These are phyloP conservation scores for Danio choprae DNA, from an alignment of 2,797 vertebrate species.

Conservation along the genomic window DNA sequence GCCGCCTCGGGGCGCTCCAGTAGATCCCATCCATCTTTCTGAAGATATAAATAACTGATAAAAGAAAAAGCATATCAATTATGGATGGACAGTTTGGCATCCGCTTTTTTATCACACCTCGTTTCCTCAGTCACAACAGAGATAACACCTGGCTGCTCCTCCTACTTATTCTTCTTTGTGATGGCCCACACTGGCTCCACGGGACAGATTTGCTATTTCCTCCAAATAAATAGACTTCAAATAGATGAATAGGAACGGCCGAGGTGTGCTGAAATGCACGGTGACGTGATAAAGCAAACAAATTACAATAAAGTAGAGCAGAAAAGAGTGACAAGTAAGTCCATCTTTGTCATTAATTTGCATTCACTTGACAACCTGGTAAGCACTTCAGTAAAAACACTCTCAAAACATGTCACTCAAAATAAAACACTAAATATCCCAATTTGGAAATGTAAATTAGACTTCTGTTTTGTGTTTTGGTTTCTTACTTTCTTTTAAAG, in stretches of 20 bases:
- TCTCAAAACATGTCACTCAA: not conserved
- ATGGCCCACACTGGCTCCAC: not conserved
- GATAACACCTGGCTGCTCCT: conserved; percentile 25
- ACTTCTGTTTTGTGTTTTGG: not conserved
- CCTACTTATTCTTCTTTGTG: not conserved
- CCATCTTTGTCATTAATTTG: conserved; percentile 9
- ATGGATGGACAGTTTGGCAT: conserved; percentile 34
- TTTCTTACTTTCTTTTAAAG: not conserved
- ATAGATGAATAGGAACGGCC: conserved; percentile 1
- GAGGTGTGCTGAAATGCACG: conserved; percentile 7
- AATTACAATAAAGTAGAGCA: conserved; percentile 9
- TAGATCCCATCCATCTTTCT: conserved; percentile 32
- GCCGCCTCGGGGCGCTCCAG: not conserved
- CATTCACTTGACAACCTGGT: not conserved
- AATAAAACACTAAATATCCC: not conserved
- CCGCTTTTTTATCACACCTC: conserved; percentile 40
- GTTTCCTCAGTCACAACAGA: conserved; percentile 32
- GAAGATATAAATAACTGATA: conserved; percentile 54
- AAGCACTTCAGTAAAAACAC: not conserved
- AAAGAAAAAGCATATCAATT: conserved; percentile 45
- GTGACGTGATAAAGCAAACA: conserved; percentile 16
- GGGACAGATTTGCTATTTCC: conserved; percentile 32
- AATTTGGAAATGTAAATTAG: not conserved
- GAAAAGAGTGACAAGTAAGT: conserved; percentile 4
- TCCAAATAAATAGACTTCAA: conserved; percentile 38